Base-by-base conservation (phyloP, 2,113 vertebrate genomes). In the Dipodomys ordii region DNA sequence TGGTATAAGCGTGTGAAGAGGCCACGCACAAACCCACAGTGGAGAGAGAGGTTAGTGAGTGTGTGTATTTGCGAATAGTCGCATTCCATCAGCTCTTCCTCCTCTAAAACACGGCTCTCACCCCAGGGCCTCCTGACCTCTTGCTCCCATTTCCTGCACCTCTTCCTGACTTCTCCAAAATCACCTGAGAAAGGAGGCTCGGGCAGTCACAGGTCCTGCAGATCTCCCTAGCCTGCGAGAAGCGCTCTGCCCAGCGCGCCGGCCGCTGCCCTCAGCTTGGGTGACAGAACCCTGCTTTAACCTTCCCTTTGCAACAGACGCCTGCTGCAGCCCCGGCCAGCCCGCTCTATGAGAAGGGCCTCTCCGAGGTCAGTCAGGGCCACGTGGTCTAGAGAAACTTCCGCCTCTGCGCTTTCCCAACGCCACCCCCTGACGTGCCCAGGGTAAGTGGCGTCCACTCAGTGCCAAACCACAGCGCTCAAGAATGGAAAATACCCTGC, bases 401-500 rank as follows among this genome's bases (percentile, higher is more conserved):
- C 35, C 35, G 3, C 35, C n/a, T 39, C 35, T 39, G 35, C 35
- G 12, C 49, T 53, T 2, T 12, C 49, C 12, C 49, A 53, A 53
- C 49, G 12, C 49, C 49, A 53, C 46, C 49, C 57, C 28, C 4
- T 7, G 69, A 9, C 1, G 11, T 18, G 18, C 25, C 32, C 0
- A 0, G 0, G 4, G 28, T 23, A 6, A 27, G 18, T 2, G 4
- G 2, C 0, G 4, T 22, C 23, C 64, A 27, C 22, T 3, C 0
- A 6, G 2, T 2, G 10, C 67, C 7, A 16, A 74, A 1, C 28
- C 60, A 39, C 27, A 35, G 12, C 39, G 1, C 62, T 23, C 19
- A 64, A 23, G 62, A 25, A 7, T 64, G 22, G 6, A 25, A 23
- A 25, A 64, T 9, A 23, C 23, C 20, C 62, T 64, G 20, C 62